phyloP scores from a whole-genome alignment of 2,113 vertebrate genomes.

The Okapia johnstoni region DNA sequence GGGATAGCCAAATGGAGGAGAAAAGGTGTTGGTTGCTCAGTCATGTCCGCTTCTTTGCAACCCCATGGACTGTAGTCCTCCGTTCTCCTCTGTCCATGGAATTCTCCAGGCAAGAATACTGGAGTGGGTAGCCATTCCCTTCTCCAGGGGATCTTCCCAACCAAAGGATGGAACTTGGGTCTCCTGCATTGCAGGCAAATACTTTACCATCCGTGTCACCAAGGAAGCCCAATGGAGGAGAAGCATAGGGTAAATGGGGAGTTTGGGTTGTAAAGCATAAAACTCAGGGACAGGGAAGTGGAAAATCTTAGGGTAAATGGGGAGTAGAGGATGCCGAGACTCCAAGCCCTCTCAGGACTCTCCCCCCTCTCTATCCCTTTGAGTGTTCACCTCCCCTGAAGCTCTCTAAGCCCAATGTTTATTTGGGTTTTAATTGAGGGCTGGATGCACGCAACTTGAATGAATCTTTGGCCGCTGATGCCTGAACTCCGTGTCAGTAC shows the following conservation, averaged over 20 bases:
- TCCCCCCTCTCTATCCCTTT: background rate
- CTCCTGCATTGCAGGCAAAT: background rate
- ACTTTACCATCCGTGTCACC: background rate
- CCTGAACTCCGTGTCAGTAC: background rate
- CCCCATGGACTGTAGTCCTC: background rate
- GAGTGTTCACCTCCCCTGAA: background rate
- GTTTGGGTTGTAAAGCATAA: background rate
- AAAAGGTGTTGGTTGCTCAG: background rate
- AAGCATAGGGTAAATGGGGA: background rate
- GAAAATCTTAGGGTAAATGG: background rate
- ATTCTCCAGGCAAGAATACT: background rate
- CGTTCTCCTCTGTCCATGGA: rapidly evolving
- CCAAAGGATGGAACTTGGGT: background rate
- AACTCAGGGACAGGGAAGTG: background rate
- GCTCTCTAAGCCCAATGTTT: background rate
- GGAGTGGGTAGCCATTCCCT: background rate
- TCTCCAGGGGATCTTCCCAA: background rate
- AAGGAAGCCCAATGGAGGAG: background rate
- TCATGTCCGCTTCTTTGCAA: background rate
- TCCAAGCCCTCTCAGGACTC: background rate
- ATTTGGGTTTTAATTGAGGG: background rate
- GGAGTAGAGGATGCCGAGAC: background rate
- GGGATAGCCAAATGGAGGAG: background rate
- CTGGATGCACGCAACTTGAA: background rate
- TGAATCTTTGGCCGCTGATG: background rate